These are phyloP conservation scores for Pemphigus obesinymphae DNA, from an alignment of 1,140 invertebrate species.

Conservation along the genomic window DNA sequence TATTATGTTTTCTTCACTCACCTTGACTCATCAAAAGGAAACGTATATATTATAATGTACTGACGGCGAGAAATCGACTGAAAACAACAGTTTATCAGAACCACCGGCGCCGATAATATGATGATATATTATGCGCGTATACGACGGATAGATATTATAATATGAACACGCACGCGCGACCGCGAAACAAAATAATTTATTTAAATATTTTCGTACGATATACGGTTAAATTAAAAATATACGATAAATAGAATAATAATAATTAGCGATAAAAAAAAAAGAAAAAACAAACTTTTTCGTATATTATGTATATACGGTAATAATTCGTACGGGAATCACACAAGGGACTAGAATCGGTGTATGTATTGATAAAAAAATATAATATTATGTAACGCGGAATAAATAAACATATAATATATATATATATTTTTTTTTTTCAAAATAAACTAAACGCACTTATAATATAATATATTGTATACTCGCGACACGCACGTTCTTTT, in stretches of 20 bases:
- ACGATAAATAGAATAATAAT: too few relatives aligned
- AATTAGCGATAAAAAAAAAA: background rate
- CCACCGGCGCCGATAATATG: background rate
- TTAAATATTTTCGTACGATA: background rate
- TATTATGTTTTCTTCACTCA: slow-evolving; percentile 25
- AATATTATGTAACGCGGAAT: background rate
- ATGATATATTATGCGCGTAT: too few relatives aligned
- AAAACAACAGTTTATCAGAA: background rate
- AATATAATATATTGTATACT: background rate
- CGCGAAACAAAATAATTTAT: background rate
- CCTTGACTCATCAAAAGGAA: slow-evolving; percentile 41
- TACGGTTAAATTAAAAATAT: background rate
- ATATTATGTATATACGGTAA: background rate
- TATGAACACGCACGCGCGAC: background rate
- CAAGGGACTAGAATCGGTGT: slow-evolving; percentile 35
- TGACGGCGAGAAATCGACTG: background rate
- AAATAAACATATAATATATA: too few relatives aligned
- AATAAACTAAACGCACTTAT: background rate
- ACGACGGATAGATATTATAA: too few relatives aligned
- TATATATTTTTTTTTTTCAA: slow-evolving; percentile 8
- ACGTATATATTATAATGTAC: background rate
- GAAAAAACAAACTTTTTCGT: background rate
- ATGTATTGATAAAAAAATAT: background rate
- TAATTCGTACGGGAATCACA: slow-evolving; percentile 34
- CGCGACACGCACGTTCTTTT: background rate